phyloP scores from a whole-genome alignment of 2,888 invertebrate genomes.

The Mythimna vitellina region DNA sequence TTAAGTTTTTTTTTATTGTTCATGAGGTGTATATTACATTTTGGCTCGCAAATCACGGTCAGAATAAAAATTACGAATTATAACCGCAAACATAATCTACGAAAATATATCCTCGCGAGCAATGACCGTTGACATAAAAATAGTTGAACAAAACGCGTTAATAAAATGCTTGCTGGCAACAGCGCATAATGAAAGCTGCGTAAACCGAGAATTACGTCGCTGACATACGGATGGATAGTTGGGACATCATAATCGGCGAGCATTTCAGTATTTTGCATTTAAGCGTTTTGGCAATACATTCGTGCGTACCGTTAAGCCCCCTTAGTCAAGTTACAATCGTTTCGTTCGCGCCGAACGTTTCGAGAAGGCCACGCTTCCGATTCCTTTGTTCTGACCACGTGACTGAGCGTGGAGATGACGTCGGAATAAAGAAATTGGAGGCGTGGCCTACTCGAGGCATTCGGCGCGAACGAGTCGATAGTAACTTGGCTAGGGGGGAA shows the following conservation, averaged over 20 bases:
- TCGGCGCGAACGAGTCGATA: too few species aligned
- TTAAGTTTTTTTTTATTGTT: not conserved
- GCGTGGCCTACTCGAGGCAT: too few species aligned
- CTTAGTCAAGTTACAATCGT: too few species aligned
- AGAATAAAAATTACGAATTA: conserved; percentile 43
- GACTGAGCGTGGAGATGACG: too few species aligned
- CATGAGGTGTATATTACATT: conserved; percentile 10
- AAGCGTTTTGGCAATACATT: too few species aligned
- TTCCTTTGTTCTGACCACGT: too few species aligned
- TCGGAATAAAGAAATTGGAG: too few species aligned
- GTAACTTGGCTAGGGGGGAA: too few species aligned
- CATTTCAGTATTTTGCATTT: not conserved
- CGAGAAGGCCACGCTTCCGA: too few species aligned
- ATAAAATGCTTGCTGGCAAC: conserved; percentile 71
- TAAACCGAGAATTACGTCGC: conserved; percentile 69
- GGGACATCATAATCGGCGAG: conserved; percentile 15
- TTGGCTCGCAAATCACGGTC: conserved; percentile 9
- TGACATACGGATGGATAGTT: conserved; percentile 61
- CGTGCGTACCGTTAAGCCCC: too few species aligned
- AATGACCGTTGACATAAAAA: conserved; percentile 74
- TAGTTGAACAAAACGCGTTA: conserved; percentile 70
- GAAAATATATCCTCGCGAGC: conserved; percentile 64
- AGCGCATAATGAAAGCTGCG: conserved; percentile 70
- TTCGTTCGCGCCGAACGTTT: too few species aligned
- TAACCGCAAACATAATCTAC: conserved; percentile 49